Percentiles rank a stretch among this genome's conserved stretches.
phyloP scores from a whole-genome alignment of 1,140 invertebrate species.

The Drosophila lini region DNA sequence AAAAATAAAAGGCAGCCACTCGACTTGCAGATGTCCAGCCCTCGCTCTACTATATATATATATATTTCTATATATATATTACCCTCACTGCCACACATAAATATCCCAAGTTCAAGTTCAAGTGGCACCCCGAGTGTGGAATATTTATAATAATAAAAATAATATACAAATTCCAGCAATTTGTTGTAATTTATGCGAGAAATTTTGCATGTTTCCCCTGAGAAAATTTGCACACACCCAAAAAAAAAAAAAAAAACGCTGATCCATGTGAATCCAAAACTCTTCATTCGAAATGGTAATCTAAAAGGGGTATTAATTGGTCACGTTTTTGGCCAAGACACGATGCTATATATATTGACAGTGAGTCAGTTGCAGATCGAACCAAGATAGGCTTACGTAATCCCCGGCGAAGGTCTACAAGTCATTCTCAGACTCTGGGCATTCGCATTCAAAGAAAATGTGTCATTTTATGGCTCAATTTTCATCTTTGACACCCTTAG shows the following conservation, averaged over 20 bases:
- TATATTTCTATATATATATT: background rate
- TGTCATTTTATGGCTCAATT: constrained; percentile 26
- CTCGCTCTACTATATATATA: background rate
- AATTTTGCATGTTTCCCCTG: constrained; percentile 24
- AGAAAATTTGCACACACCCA: constrained; percentile 31
- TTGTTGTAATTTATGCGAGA: constrained; percentile 73
- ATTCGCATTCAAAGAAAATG: background rate
- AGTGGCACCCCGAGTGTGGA: background rate
- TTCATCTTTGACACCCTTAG: constrained; percentile 22
- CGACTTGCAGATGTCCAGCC: constrained; percentile 29
- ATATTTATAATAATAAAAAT: constrained; percentile 8
- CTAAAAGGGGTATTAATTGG: constrained; percentile 35
- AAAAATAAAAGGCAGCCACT: constrained; percentile 18
- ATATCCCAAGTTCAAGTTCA: constrained; percentile 76
- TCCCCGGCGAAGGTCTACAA: constrained; percentile 1
- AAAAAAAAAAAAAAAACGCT: constrained; percentile 12
- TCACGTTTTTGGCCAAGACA: constrained; percentile 33
- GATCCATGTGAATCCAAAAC: constrained; percentile 7
- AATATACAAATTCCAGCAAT: constrained; percentile 34
- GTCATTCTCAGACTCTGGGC: background rate
- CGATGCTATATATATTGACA: background rate
- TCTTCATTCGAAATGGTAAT: constrained; percentile 19
- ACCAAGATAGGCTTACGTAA: constrained; percentile 36
- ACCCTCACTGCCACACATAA: constrained; percentile 1
- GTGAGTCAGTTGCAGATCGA: constrained; percentile 34